A percentile compares a stretch with the other conserved stretches of the same genome.
Evolutionary conservation across 2,888 invertebrate species (phyloP).

Genomic region (Drosophila conformis): DNA sequence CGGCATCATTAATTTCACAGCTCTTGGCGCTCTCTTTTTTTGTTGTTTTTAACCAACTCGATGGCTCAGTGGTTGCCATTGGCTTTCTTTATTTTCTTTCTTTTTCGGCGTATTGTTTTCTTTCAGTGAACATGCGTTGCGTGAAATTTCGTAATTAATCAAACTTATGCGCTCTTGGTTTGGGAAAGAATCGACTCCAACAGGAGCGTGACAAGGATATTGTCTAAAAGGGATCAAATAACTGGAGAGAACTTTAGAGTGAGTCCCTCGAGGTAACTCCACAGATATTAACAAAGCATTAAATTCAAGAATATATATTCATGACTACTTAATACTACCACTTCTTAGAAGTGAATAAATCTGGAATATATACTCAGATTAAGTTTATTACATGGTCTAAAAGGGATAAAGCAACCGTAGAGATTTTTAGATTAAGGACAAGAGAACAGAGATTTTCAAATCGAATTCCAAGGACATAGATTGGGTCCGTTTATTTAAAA

Average conservation of each 20-base stretch:
- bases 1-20: conserved; percentile 69
- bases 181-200: conserved; percentile 11
- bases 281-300: background rate
- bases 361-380: background rate
- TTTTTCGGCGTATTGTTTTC: conserved; percentile 43
- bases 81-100: conserved; percentile 46
- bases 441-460: no score
- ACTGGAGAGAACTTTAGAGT: background rate
- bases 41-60: conserved; percentile 6
- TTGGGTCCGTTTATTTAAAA: background rate
- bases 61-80: conserved; percentile 44
- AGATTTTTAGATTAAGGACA: background rate
- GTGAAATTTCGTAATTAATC: conserved; percentile 85
- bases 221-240: conserved; percentile 12
- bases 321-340: background rate
- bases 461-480: background rate
- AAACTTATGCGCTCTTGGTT: conserved; percentile 75
- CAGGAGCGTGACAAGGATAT: conserved; percentile 76
- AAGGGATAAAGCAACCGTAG: background rate
- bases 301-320: background rate
- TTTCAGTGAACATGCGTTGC: conserved; percentile 77
- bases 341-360: background rate
- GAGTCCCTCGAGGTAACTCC: background rate
- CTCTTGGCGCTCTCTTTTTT: conserved; percentile 61
- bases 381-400: background rate